Evolutionary conservation across 1,140 invertebrate species (phyloP), one percentile per base, ranked within the genome.

Genomic region (Parapsyche elsis): DNA sequence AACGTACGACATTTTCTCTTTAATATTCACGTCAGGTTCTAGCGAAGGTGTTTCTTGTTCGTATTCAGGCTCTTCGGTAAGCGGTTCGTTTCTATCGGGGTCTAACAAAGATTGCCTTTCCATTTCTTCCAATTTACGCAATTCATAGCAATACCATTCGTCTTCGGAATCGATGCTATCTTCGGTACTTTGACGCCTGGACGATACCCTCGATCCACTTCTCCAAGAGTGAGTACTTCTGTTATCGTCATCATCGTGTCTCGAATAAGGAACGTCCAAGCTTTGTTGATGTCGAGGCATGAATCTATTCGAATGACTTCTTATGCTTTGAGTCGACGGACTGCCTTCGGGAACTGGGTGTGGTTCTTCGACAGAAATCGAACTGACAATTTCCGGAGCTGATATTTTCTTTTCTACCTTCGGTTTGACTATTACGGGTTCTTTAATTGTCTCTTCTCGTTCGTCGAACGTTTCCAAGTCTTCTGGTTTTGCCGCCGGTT

Each of bases 151-250:
- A 84, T 96, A 97, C 94, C 96, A 97, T 88, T 97, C 95, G 85
- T 97, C 96, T 87, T 97, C 96, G 57, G 94, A 95, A 86, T 97
- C 96, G 77, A 97, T 97, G 78, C 94, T 96, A 84, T 97, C 96
- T 88, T 97, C 96, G 0, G 96, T 97, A 86, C 95, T 96, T 88
- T 97, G 95, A 46, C 95, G 88, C 84, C 95, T 90, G 0, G 95
- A 97, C 5, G 95, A 96, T n/a, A 95, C 94, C 81, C 94, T 89
- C 0, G 95, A 96, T 0, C 94, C 93, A 84, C 95, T 96, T 81
- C 95, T 90, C 88, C 94, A 95, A 0, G 95, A 96, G 88, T 96
- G 94, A 1, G 94, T 96, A 85, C 95, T 96, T 78, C 92, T 90
- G 82, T 93, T 95, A 84, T 96, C 95, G 76, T 97, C 95, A 81